phyloP scores from a whole-genome alignment of 2,888 invertebrate species.

The Sphaerophoria taeniata region DNA sequence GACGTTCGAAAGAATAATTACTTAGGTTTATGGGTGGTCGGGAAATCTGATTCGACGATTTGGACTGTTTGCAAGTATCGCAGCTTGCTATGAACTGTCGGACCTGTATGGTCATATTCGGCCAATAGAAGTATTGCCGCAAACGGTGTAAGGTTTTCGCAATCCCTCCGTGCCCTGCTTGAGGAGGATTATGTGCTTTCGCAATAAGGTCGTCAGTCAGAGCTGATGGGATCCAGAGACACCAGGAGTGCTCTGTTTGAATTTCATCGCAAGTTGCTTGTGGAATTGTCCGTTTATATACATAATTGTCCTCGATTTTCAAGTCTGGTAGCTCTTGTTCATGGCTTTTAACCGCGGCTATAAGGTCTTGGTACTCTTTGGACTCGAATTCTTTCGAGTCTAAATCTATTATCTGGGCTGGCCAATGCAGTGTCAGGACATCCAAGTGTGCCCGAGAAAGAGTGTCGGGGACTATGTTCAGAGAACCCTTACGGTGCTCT shows the following conservation, averaged over 20 bases:
- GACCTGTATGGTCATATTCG: constrained; percentile 34
- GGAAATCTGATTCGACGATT: not conserved
- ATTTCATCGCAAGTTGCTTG: not conserved
- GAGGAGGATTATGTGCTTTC: constrained; percentile 24
- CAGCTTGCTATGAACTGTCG: not conserved
- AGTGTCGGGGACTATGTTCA: too few species aligned
- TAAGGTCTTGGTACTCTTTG: not conserved
- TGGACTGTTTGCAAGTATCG: constrained; percentile 7
- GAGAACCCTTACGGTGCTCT: too few species aligned
- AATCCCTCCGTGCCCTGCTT: constrained; percentile 35
- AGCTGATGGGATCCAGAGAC: constrained; percentile 37
- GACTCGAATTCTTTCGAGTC: not conserved
- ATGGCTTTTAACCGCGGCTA: not conserved
- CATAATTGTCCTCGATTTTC: constrained; percentile 19
- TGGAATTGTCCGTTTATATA: constrained; percentile 10
- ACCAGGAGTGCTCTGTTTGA: constrained; percentile 11
- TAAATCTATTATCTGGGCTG: constrained; percentile 1
- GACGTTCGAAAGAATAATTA: not conserved
- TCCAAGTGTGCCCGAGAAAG: too few species aligned
- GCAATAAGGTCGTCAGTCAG: constrained; percentile 17
- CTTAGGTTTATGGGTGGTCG: not conserved
- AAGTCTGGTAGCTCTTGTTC: constrained; percentile 12
- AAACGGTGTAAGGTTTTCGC: constrained; percentile 38
- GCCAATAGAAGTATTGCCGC: constrained; percentile 55
- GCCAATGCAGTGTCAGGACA: constrained; percentile 2